A percentile compares a stretch with the other conserved stretches of the same genome.
These are phyloP conservation scores for Cephus spinipes DNA, from an alignment of 2,888 invertebrate genomes.

Conservation along the genomic window DNA sequence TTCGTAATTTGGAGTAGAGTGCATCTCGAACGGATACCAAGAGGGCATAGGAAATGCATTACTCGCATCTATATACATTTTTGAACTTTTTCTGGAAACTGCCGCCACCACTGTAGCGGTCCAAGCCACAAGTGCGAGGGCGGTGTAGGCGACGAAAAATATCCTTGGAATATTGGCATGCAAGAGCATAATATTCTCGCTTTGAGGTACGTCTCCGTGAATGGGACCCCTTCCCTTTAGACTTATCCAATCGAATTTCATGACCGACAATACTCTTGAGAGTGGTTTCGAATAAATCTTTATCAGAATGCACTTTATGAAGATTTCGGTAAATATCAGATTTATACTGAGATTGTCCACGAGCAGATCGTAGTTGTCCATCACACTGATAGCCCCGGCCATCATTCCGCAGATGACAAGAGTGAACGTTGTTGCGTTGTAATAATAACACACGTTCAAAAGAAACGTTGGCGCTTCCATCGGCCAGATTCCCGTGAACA, in stretches of 20 bases:
- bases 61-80: background rate
- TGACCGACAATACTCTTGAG: background rate
- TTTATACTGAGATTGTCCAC: background rate
- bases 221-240: background rate
- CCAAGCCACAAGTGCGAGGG: background rate
- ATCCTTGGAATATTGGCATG: background rate
- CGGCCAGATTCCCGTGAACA: conserved; percentile 4
- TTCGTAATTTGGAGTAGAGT: background rate
- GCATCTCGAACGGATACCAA: background rate
- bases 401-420: background rate
- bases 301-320: background rate
- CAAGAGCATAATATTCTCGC: background rate
- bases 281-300: background rate
- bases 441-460: background rate
- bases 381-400: background rate
- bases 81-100: background rate
- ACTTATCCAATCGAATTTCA: background rate
- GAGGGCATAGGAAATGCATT: background rate
- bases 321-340: background rate
- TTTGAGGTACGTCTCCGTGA: background rate
- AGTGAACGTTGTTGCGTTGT: background rate
- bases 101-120: background rate
- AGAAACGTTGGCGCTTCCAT: background rate
- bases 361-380: background rate
- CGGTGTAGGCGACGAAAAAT: background rate